Base-by-base conservation (phyloP, 2,888 invertebrate genomes). In the Nipponacmea schrenckii region DNA sequence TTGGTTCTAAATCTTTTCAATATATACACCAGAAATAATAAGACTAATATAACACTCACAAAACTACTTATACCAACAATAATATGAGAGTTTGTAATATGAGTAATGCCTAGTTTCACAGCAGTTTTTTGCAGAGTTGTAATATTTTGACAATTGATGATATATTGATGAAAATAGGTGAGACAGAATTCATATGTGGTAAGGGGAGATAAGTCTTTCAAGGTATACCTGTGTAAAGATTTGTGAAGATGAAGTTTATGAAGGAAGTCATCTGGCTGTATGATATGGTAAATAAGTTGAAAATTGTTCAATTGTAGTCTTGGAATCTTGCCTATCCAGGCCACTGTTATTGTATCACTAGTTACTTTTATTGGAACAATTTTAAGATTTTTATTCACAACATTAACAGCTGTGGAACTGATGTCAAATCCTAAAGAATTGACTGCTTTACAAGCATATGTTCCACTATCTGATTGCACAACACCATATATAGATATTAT, bases 121-220 rank as follows among this genome's bases (percentile, higher is more conserved):
- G 64, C 64, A n/a, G 72, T 73, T 44, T 74, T 74, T 45, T 70
- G 64, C 62, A 73, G 74, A 7, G 86, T 85, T 63, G 81, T 80
- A 24, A 82, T 75, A 68, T 80, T 83, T 20, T 76, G 69, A 69
- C 86, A 86, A 68, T 85, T 79, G 15, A 85, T 77, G 48, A 77
- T 80, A 67, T 84, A 81, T n/a, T 77, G 79, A 48, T 82, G 80
- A n/a, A 79, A 76, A 74, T 83, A 85, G 20, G 89, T 87, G 31
- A 90, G 84, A 78, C 90, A 90, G 76, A 90, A 86, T 77, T 89
- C 87, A 77, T 90, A 90, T 2, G 77, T 77, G 8, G 89, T 89
- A 45, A 83, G 79, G 12, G 90, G 88, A 71, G 82, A 80, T 15
- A 90, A 81, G 64, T 88, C 85, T 50, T 82, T 84, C 26, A 90